These are phyloP conservation scores for Petrocephalus zakoni DNA, from an alignment of 2,113 vertebrate species.

Conservation along the genomic window DNA sequence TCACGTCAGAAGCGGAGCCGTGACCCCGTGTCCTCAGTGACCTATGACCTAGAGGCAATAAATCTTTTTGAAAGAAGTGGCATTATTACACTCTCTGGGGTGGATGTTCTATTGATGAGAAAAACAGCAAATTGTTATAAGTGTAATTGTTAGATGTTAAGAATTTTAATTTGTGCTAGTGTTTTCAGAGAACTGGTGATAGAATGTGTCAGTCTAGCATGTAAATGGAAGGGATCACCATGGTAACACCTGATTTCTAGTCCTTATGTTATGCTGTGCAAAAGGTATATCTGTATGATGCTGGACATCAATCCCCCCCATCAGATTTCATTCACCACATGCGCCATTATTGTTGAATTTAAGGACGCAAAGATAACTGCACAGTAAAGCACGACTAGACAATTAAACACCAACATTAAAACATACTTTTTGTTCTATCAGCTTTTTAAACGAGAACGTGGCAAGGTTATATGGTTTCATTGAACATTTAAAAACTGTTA, in stretches of 20 bases:
- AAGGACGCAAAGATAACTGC: neutral
- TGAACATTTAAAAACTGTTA: neutral
- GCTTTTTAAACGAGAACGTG: neutral
- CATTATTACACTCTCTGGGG: too few species aligned
- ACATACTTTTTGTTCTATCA: neutral
- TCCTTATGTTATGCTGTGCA: neutral
- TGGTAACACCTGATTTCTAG: slow-evolving; percentile 16
- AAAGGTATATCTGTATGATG: neutral
- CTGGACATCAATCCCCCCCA: neutral
- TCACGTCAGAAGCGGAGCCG: too few species aligned
- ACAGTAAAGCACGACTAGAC: neutral
- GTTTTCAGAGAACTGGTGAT: neutral
- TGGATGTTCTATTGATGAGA: neutral
- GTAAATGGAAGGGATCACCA: slow-evolving; percentile 17
- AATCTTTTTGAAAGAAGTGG: too few species aligned
- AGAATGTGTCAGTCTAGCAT: neutral
- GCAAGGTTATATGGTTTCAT: neutral
- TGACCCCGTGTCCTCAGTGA: too few species aligned
- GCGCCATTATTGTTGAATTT: neutral
- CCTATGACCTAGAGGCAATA: too few species aligned
- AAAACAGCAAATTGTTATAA: neutral
- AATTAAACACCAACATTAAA: neutral
- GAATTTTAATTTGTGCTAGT: neutral
- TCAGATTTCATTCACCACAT: neutral
- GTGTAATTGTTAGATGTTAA: neutral